phyloP scores from a whole-genome alignment of 1,140 invertebrate genomes.

The Diorhabda elongata region DNA sequence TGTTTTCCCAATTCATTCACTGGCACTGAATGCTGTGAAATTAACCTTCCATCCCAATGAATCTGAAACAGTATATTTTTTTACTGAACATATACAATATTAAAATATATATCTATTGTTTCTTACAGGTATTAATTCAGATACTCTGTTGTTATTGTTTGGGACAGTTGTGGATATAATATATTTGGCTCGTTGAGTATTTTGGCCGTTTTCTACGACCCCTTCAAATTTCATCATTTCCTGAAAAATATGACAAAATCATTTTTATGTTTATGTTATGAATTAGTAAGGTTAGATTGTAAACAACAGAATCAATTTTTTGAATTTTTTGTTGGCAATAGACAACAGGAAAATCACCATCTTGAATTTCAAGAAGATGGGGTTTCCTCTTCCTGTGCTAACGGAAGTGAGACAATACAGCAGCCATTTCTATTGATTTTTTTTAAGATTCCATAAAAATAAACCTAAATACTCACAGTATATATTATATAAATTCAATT shows the following conservation, averaged over 20 bases:
- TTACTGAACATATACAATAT: too few relatives aligned
- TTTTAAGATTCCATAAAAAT: neutral
- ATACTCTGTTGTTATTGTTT: constrained; percentile 18
- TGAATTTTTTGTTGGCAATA: constrained; percentile 27
- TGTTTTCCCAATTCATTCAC: constrained; percentile 72
- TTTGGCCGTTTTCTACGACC: constrained; percentile 24
- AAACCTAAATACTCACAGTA: constrained; percentile 11
- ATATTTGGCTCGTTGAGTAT: constrained; percentile 27
- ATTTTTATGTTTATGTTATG: constrained; percentile 16
- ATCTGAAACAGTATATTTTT: constrained; percentile 26
- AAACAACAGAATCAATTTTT: constrained; percentile 12
- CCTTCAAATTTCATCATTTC: constrained; percentile 37
- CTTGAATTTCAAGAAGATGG: constrained; percentile 30
- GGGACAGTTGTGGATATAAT: constrained; percentile 24
- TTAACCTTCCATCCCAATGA: constrained; percentile 22
- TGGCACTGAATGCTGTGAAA: constrained; percentile 22
- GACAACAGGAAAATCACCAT: constrained; percentile 40
- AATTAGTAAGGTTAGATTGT: constrained; percentile 23
- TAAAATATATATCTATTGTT: too few relatives aligned
- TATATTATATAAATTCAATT: constrained; percentile 4
- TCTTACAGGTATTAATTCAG: constrained; percentile 34
- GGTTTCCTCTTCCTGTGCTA: constrained; percentile 48
- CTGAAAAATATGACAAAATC: constrained; percentile 33
- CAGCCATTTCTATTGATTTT: constrained; percentile 39
- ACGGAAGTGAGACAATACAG: constrained; percentile 40